Conservation (phyloP, 2,888 invertebrate species). For the Erpobdella octoculata region DNA sequence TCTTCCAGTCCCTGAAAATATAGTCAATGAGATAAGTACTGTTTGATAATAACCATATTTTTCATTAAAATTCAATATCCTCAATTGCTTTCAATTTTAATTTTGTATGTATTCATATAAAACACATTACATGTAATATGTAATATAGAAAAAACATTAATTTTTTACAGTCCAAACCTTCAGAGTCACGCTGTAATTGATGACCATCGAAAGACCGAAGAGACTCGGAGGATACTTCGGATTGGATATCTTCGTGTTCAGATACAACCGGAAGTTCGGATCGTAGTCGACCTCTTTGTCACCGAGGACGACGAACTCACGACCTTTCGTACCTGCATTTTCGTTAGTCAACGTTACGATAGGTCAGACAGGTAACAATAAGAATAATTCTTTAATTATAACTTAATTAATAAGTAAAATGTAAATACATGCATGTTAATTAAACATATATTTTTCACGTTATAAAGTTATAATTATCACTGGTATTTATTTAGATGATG, state of each 20-base stretch:
- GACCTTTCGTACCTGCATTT: conserved; percentile 62
- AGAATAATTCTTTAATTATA: background rate
- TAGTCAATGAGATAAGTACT: too few species aligned
- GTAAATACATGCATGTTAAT: too few species aligned
- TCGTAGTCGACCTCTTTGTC: conserved; percentile 85
- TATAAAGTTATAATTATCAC: too few species aligned
- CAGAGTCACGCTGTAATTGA: conserved; percentile 82
- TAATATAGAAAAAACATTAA: background rate
- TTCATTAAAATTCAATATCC: background rate
- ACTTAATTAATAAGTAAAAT: background rate
- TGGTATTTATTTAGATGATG: too few species aligned
- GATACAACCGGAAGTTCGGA: conserved; percentile 75
- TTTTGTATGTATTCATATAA: background rate
- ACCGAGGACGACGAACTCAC: conserved; percentile 75
- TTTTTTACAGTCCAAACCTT: too few species aligned
- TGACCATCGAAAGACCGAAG: conserved; percentile 77
- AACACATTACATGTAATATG: background rate
- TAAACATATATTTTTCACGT: too few species aligned
- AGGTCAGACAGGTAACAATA: too few species aligned
- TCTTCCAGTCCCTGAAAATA: conserved; percentile 70
- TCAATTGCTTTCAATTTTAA: background rate
- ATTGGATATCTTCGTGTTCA: conserved; percentile 81
- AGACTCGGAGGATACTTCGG: conserved; percentile 77
- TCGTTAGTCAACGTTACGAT: too few species aligned
- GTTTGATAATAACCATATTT: too few species aligned